phyloP scores from a whole-genome alignment of 2,113 vertebrate genomes.

The Ochotona princeps region DNA sequence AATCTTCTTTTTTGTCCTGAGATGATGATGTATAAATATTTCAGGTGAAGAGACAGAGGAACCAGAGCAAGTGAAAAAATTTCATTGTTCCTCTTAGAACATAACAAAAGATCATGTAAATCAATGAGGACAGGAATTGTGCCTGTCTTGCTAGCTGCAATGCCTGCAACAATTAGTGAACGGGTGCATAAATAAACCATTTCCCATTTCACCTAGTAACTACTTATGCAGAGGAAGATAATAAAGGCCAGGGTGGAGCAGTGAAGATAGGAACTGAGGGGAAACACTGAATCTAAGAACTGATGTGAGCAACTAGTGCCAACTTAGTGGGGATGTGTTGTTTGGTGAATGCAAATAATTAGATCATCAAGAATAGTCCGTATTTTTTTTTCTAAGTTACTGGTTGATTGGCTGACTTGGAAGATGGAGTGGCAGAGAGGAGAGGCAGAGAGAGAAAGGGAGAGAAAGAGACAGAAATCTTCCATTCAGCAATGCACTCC shows the following conservation, averaged over 20 bases:
- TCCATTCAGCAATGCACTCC: no score
- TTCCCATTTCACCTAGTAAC: background rate
- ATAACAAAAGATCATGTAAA: background rate
- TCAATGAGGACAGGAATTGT: background rate
- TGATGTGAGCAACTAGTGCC: background rate
- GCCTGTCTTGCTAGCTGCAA: background rate
- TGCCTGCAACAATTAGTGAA: background rate
- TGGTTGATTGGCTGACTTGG: no score
- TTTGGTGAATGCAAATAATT: background rate
- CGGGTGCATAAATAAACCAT: background rate
- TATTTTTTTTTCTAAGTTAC: no score
- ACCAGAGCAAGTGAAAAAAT: background rate
- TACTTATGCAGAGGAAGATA: background rate
- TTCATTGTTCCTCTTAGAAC: background rate
- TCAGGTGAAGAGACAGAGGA: background rate
- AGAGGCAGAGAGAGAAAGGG: no score
- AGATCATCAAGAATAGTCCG: background rate
- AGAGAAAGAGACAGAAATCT: no score
- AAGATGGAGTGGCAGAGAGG: no score
- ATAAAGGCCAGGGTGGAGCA: background rate
- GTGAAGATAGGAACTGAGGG: background rate
- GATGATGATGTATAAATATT: background rate
- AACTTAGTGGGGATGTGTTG: background rate
- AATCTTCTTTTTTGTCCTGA: slow-evolving; percentile 22
- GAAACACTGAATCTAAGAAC: background rate